Evolutionary conservation across 1,140 invertebrate genomes (phyloP), one percentile per base, ranked within the genome.

Genomic region (Hycleus phaleratus): DNA sequence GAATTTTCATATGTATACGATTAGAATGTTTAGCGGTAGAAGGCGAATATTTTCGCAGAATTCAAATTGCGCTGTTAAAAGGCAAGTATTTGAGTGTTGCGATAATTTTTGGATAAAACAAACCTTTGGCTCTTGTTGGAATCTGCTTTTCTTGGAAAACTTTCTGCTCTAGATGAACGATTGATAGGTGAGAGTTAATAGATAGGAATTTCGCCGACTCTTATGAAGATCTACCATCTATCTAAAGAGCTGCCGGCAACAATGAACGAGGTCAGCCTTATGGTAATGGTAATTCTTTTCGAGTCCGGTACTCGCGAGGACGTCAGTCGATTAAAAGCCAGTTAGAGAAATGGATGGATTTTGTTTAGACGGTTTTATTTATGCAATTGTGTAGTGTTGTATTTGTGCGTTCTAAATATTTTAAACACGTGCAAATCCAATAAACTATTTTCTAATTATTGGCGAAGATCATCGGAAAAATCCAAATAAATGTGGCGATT

Each of bases 121-220:
- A 32, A 32, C 7, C 2, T 32, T 7, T 32, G 32, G 32, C 7
- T 5, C 32, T 32, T 32, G 32, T 32, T 32, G 32, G 4, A 18
- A 7, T 32, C 7, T 32, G 4, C 32, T 32, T 32, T 32, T 32
- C 32, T 3, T 32, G 32, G 18, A 32, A 32, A 32, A 32, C 32
- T 32, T 32, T 32, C 32, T 32, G 32, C 32, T 32, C 32, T 32
- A 32, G 38, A 55, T 59, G 39, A 40, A 26, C 18, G 39, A 49
- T 12, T 52, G 58, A 60, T 60, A 60, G 56, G 56, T 56, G 59
- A 60, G 56, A 60, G 59, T 60, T 56, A 52, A 56, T 60, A 55
- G 46, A 56, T 60, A 55, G 46, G 51, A 55, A 55, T 60, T 60
- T 55, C 52, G 51, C 58, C 51, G 32, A 18, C 18, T 32, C 32